phyloP scores from a whole-genome alignment of 2,113 vertebrate genomes.

The Rafetus swinhoei region DNA sequence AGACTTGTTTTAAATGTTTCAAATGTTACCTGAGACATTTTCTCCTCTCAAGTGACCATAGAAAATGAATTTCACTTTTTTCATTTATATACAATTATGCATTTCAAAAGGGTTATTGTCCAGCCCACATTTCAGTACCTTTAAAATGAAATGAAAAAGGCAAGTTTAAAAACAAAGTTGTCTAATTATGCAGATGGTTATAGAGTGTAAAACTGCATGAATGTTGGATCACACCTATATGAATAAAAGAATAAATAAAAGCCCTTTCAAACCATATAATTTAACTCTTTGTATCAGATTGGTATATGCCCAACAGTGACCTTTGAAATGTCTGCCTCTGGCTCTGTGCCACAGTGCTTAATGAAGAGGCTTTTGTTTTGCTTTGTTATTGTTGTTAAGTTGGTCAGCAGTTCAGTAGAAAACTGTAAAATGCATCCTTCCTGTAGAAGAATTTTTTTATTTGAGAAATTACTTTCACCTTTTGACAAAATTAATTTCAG shows the following conservation, averaged over 20 bases:
- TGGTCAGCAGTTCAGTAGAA: constrained; percentile 32
- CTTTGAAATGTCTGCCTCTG: constrained; percentile 36
- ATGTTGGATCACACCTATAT: neutral
- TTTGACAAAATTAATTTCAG: constrained; percentile 55
- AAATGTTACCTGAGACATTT: neutral
- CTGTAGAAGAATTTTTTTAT: neutral
- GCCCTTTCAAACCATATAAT: constrained; percentile 20
- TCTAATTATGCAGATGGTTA: neutral
- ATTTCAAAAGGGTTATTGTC: neutral
- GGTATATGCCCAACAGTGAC: constrained; percentile 22
- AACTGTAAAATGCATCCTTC: constrained; percentile 39
- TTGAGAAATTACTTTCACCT: constrained; percentile 29
- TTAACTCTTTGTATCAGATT: constrained; percentile 47
- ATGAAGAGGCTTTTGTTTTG: neutral
- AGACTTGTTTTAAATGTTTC: neutral
- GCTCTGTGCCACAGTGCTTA: constrained; percentile 32
- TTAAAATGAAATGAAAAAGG: neutral
- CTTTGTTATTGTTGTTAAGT: neutral
- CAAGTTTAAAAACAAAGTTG: neutral
- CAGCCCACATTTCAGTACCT: neutral
- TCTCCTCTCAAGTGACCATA: neutral
- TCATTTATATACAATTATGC: neutral
- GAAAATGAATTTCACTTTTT: neutral
- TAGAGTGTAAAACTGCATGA: neutral
- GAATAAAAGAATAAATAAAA: neutral